These are phyloP conservation scores for Himalopsyche kuldschensis DNA, from an alignment of 2,888 invertebrate species.

Conservation along the genomic window DNA sequence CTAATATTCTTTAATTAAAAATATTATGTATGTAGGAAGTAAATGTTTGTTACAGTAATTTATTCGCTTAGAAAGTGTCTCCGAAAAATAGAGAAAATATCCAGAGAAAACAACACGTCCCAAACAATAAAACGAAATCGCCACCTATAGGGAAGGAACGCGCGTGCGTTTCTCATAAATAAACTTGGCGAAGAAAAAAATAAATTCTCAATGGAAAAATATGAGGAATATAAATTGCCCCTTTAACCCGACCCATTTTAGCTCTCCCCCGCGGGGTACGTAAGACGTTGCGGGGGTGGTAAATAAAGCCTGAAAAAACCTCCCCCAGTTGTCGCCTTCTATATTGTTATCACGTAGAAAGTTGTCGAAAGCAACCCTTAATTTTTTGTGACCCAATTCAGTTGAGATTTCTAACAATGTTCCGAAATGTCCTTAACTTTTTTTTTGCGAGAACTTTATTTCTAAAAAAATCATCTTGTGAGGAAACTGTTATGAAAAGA, in stretches of 20 bases:
- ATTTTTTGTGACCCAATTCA: constrained; percentile 39
- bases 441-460: neutral
- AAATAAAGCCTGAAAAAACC: constrained; percentile 20
- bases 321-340: constrained; percentile 25
- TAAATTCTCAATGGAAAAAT: constrained; percentile 39
- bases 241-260: constrained; percentile 36
- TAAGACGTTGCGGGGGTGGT: constrained; percentile 24
- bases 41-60: neutral
- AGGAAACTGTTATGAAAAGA: neutral
- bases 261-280: constrained; percentile 20
- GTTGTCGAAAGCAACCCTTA: constrained; percentile 35
- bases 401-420: constrained; percentile 29
- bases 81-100: neutral
- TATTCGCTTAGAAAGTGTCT: neutral
- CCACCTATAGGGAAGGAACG: neutral
- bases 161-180: constrained; percentile 10
- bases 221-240: constrained; percentile 40
- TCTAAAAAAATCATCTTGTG: neutral
- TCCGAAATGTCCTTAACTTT: neutral
- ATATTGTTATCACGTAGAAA: constrained; percentile 40
- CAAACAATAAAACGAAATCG: constrained; percentile 11
- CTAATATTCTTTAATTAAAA: too few species aligned
- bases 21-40: neutral
- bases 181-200: constrained; percentile 29
- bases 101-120: neutral